Evolutionary conservation across 2,888 invertebrate genomes (phyloP), one percentile per base, ranked within the genome.

Genomic region (Branchipolynoe longqiensis): DNA sequence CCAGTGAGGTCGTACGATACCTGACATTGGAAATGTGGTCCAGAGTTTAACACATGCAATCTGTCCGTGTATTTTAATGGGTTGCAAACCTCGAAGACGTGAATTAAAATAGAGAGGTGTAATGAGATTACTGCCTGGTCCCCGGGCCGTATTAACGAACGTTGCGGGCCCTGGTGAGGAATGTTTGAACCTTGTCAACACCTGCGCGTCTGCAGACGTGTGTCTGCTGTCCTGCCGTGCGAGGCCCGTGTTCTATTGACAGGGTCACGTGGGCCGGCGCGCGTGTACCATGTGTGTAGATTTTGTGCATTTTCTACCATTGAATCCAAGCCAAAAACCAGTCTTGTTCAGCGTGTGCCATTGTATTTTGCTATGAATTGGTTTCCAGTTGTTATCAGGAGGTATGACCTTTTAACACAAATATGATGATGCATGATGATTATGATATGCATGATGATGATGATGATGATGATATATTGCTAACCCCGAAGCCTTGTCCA

Each of bases 291-390:
- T 48, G 48, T 48, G 8, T 8, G 8, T 8, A 48, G 18, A 48
- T 18, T 14, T 25, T 38, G 38, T 69, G 69, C 36, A 33, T 69
- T 69, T 69, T 69, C 38, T 69, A 69, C 69, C 22, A n/a, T 0
- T 22, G 12, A 3, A 69, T 36, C 38, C 69, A 18, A 69, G 38
- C 36, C 69, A 33, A 69, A 69, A 69, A 69, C 69, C 38, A 69
- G 33, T 69, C 14, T 38, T 48, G 36, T 38, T 69, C 69, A 69
- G 38, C 69, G n/a, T 69, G 69, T 69, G 69, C 69, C 69, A 69
- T 69, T 69, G 36, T 69, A 69, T 69, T 69, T 69, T 69, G 69
- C 69, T 69, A 69, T 38, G 69, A 69, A 69, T 69, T 69, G 33
- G 38, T 69, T 69, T 69, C 69, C 69, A 69, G 12, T 14, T 69